Base-by-base conservation (phyloP, 1,140 invertebrate species). In the Acromyrmex charruanus region DNA sequence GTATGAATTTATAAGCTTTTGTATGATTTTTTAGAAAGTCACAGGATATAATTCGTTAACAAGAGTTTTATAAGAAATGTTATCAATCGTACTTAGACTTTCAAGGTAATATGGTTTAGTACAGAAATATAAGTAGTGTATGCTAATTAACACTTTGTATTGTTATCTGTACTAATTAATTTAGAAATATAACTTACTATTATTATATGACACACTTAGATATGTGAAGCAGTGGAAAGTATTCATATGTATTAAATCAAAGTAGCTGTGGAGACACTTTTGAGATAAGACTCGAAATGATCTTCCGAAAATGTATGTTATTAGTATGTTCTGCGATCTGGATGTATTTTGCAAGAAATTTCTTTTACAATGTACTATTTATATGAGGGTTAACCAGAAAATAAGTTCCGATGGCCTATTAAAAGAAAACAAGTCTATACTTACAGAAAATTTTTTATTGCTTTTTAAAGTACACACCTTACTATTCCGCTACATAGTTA, bases 81-180 rank as follows among this genome's bases (percentile, higher is more conserved):
- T 55, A 82, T 89, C 55, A 53, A 88, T 61, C 59, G 63, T 87
- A 85, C 68, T 90, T 88, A 72, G 71, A 85, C 72, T 81, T 90
- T 86, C 86, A 87, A 89, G 85, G 84, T 80, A 86, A 90, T 88
- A 91, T 81, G 59, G 28, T 88, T 91, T 88, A 90, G 75, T 69
- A 68, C 84, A 87, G 87, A 92, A 80, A 79, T 72, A 87, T 85
- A 77, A 81, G 53, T 87, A 84, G 88, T 85, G 85, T 90, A 92
- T 92, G 88, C 90, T 87, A 91, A 93, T 91, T 89, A 89, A 93
- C 86, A 81, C 91, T 93, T 92, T 92, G 86, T 92, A 91, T 91
- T 91, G 91, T 91, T 89, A 89, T 84, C 90, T 71, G 87, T 91
- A 91, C 65, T 89, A 91, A 91, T 87, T 25, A 71, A 86, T 61